Conservation (phyloP, 2,113 vertebrate genomes). For the Pollachius pollachius region DNA sequence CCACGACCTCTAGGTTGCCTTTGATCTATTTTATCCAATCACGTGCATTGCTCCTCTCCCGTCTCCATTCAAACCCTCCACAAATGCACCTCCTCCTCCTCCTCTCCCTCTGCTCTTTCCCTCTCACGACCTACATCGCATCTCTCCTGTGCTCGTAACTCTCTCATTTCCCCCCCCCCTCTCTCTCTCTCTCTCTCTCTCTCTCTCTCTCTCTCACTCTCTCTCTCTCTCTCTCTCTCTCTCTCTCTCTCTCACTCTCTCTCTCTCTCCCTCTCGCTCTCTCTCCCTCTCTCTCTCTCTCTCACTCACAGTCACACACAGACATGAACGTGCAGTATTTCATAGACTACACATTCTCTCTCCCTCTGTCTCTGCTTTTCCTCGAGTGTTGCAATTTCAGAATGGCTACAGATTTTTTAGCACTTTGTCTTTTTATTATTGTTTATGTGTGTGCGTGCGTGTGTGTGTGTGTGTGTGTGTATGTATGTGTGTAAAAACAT, state of each 20-base stretch:
- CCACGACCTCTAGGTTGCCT: too few relatives aligned
- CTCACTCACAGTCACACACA: not conserved
- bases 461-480: too few relatives aligned
- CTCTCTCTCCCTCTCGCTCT: not conserved
- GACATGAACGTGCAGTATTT: not conserved
- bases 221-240: slow-evolving; percentile 6
- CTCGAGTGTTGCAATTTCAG: slow-evolving; percentile 40
- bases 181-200: slow-evolving; percentile 3
- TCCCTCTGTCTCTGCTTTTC: not conserved
- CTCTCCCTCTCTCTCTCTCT: slow-evolving; percentile 1
- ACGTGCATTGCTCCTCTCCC: too few relatives aligned
- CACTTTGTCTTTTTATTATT: slow-evolving; percentile 32
- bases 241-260: not conserved
- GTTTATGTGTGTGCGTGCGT: not conserved
- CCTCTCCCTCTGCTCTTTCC: not conserved
- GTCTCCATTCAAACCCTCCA: too few relatives aligned
- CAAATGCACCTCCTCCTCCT: not conserved
- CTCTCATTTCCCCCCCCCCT: not conserved
- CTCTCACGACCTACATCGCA: not conserved
- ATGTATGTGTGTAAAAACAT: too few relatives aligned
- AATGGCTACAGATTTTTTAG: slow-evolving; percentile 11
- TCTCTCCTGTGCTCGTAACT: not conserved
- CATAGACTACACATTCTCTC: not conserved
- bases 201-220: not conserved
- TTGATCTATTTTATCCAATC: too few relatives aligned